phyloP scores from a whole-genome alignment of 1,140 invertebrate genomes.

The Musca domestica region DNA sequence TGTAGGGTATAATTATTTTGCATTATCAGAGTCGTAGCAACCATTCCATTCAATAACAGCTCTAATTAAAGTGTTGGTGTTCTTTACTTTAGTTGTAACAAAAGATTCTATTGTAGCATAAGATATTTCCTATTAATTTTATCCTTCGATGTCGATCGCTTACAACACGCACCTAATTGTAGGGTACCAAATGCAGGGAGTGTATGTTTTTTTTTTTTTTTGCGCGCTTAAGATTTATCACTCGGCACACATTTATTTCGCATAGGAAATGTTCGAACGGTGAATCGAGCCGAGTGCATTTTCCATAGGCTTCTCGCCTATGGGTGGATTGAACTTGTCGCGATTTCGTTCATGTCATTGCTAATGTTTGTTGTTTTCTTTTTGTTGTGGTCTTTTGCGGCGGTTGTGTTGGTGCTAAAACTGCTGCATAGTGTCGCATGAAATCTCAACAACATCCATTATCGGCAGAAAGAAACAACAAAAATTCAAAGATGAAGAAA shows the following conservation, averaged over 20 bases:
- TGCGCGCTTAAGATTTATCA: slow-evolving; percentile 8
- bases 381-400: too few relatives aligned
- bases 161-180: too few relatives aligned
- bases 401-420: not conserved
- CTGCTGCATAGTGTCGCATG: not conserved
- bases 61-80: too few relatives aligned
- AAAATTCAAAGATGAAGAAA: not conserved
- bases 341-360: not conserved
- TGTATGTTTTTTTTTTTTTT: not conserved
- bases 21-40: too few relatives aligned
- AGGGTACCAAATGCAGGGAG: not conserved
- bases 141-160: too few relatives aligned
- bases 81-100: too few relatives aligned
- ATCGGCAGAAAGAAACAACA: not conserved
- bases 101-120: too few relatives aligned
- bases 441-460: not conserved
- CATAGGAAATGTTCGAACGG: not conserved
- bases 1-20: too few relatives aligned
- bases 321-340: slow-evolving; percentile 22
- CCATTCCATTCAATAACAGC: too few relatives aligned
- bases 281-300: too few relatives aligned
- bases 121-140: too few relatives aligned
- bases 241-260: slow-evolving; percentile 4
- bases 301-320: not conserved
- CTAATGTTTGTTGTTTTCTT: too few relatives aligned